Conservation (phyloP, 2,797 vertebrate genomes). For the Iguana delicatissima region DNA sequence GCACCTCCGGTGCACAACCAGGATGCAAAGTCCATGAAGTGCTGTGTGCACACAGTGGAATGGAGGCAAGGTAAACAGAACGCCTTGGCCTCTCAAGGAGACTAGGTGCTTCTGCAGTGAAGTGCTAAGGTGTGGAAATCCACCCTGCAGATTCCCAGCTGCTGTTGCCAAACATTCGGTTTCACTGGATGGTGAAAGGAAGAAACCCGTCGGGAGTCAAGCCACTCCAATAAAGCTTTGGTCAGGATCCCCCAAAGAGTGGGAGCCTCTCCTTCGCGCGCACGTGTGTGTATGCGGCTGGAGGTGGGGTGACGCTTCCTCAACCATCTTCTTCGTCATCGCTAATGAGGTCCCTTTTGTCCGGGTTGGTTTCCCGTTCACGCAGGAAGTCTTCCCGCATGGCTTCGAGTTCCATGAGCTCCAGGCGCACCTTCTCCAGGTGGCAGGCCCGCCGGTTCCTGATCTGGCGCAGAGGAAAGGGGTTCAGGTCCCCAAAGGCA, state of each 20-base stretch:
- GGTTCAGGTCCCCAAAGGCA: conserved; percentile 96
- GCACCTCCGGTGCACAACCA: background rate
- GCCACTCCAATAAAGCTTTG: conserved; percentile 54
- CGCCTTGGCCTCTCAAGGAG: conserved; percentile 47
- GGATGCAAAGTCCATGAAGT: conserved; percentile 34
- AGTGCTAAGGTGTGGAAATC: conserved; percentile 66
- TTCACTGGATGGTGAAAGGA: conserved; percentile 31
- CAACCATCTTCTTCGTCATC: conserved; percentile 95
- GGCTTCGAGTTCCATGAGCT: conserved; percentile 94
- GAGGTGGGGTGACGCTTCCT: conserved; percentile 21
- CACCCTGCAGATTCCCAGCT: conserved; percentile 74
- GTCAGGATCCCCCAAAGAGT: conserved; percentile 41
- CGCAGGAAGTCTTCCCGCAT: conserved; percentile 95
- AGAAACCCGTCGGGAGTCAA: conserved; percentile 5
- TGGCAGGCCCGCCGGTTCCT: conserved; percentile 93
- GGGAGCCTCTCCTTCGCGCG: background rate
- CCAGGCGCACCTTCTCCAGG: conserved; percentile 96
- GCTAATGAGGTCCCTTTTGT: conserved; percentile 90
- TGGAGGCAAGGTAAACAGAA: conserved; percentile 57
- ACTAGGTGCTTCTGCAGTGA: conserved; percentile 29
- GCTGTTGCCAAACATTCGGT: conserved; percentile 51
- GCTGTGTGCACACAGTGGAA: conserved; percentile 7
- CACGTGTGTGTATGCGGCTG: too few relatives aligned
- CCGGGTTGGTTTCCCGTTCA: conserved; percentile 87
- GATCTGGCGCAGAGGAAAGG: conserved; percentile 95